Conservation (phyloP, 2,797 vertebrate genomes). For the Pangasius larnaudii region DNA sequence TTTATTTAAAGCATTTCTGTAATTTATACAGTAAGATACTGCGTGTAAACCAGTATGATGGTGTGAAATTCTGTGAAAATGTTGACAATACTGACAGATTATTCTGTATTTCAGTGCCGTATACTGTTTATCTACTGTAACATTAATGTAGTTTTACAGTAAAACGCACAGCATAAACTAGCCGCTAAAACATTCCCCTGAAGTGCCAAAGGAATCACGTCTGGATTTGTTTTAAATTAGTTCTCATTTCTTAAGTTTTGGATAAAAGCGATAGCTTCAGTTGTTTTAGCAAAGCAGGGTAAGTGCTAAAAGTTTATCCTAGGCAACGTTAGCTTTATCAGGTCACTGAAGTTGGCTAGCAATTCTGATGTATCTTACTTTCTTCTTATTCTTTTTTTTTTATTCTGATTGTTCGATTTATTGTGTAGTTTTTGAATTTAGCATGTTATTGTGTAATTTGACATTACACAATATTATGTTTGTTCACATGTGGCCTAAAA, state of each 20-base stretch:
- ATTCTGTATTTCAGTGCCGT: background rate
- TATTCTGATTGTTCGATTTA: background rate
- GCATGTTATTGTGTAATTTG: background rate
- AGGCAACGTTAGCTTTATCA: background rate
- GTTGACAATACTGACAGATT: background rate
- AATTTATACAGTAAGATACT: background rate
- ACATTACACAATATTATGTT: too few species aligned
- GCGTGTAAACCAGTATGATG: background rate
- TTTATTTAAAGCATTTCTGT: background rate
- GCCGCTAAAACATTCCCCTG: background rate
- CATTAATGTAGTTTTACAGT: background rate
- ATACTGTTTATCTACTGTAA: background rate
- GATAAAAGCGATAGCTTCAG: background rate
- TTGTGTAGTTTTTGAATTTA: background rate
- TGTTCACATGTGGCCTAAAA: too few species aligned
- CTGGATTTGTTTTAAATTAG: background rate
- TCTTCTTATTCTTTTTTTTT: background rate
- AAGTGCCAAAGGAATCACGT: background rate
- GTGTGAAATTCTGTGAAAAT: background rate
- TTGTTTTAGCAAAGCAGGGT: background rate
- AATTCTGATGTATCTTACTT: background rate
- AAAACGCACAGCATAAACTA: background rate
- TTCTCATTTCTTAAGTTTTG: background rate
- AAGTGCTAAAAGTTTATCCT: background rate
- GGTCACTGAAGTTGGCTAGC: background rate